These are phyloP conservation scores for Ceratina australensis DNA, from an alignment of 1,140 invertebrate genomes.

Conservation along the genomic window DNA sequence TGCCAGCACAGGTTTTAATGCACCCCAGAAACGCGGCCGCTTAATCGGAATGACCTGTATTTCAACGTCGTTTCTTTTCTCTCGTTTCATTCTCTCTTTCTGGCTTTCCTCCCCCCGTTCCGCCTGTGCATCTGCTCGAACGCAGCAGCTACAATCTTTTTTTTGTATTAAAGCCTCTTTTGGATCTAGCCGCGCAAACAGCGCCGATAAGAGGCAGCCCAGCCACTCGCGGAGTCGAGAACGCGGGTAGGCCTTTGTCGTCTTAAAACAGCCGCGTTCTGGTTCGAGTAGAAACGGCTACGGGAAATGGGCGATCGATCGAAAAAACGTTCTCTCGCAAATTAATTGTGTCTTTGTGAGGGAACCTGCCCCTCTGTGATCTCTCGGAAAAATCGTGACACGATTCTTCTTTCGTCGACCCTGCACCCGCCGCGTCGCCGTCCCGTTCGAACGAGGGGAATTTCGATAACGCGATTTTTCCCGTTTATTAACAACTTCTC, in stretches of 20 bases:
- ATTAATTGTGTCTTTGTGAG: conserved; percentile 19
- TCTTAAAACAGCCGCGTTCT: not conserved
- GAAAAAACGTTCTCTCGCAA: not conserved
- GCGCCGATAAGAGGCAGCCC: conserved; percentile 26
- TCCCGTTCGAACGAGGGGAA: not conserved
- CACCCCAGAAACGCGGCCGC: conserved; percentile 31
- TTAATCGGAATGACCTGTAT: conserved; percentile 37
- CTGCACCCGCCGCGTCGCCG: not conserved
- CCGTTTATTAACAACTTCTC: not conserved
- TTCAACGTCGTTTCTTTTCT: conserved; percentile 8
- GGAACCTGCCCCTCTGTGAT: not conserved
- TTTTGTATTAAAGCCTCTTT: conserved; percentile 35
- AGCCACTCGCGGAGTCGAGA: not conserved
- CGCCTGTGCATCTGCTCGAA: not conserved
- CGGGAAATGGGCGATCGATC: not conserved
- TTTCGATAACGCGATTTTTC: conserved; percentile 2
- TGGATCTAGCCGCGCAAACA: conserved; percentile 9
- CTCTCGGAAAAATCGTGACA: conserved; percentile 3
- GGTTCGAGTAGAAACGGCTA: not conserved
- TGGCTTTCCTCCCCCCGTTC: too few relatives aligned
- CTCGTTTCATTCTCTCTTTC: not conserved
- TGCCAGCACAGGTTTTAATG: conserved; percentile 17
- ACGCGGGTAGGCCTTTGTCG: conserved; percentile 25
- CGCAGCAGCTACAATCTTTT: not conserved
- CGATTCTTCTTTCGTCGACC: conserved; percentile 9